A percentile compares a stretch with the other conserved stretches of the same genome.
phyloP scores from a whole-genome alignment of 2,888 invertebrate species.

The Synanthedon tipuliformis region DNA sequence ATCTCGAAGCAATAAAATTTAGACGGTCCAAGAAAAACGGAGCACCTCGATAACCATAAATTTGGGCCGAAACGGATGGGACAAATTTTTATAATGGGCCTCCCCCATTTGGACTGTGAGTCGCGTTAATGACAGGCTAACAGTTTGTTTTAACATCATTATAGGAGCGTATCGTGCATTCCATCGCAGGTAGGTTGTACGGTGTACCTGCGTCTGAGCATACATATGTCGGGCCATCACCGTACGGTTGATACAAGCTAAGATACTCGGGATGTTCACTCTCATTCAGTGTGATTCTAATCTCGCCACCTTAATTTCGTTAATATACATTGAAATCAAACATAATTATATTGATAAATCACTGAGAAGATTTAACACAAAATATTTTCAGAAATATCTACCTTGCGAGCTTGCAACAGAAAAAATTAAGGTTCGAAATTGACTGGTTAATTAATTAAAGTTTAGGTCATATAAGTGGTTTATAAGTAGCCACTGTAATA shows the following conservation, averaged over 20 bases:
- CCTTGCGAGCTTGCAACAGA: no score
- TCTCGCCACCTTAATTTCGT: slow-evolving; percentile 12
- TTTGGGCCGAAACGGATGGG: slow-evolving; percentile 66
- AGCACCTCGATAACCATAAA: slow-evolving; percentile 66
- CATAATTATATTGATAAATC: no score
- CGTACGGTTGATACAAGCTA: slow-evolving; percentile 22
- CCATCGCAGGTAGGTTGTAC: slow-evolving; percentile 39
- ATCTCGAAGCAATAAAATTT: slow-evolving; percentile 63
- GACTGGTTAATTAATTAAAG: no score
- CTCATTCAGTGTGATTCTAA: slow-evolving; percentile 12
- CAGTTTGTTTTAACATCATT: slow-evolving; percentile 71
- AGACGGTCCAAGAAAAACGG: slow-evolving; percentile 59
- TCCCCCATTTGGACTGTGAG: slow-evolving; percentile 59
- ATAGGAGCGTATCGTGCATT: slow-evolving; percentile 65
- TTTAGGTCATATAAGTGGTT: no score
- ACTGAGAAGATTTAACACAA: no score
- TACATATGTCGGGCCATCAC: slow-evolving; percentile 37
- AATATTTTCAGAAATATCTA: no score
- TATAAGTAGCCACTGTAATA: no score
- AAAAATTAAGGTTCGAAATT: no score
- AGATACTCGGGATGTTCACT: slow-evolving; percentile 18
- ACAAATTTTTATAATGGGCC: slow-evolving; percentile 70
- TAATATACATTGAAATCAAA: neutral
- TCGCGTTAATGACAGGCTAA: slow-evolving; percentile 67
- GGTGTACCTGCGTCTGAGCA: slow-evolving; percentile 33